These are phyloP conservation scores for Stratiomys singularior DNA, from an alignment of 2,888 invertebrate species.

Conservation along the genomic window DNA sequence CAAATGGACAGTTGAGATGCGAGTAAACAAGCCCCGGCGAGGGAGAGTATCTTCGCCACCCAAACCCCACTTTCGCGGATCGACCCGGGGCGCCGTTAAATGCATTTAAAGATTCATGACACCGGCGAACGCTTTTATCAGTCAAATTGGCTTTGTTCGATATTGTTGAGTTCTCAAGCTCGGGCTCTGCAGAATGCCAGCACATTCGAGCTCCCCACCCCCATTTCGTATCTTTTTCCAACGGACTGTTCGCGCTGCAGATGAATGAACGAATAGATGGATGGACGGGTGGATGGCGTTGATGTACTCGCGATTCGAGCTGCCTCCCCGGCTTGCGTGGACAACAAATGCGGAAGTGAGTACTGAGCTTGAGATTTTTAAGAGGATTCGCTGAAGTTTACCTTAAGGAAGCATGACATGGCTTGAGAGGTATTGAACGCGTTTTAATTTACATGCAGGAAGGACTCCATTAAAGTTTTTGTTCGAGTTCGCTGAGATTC, in stretches of 20 bases:
- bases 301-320: background rate
- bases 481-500: too few species aligned
- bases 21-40: slow-evolving; percentile 32
- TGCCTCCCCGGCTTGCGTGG: slow-evolving; percentile 9
- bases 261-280: background rate
- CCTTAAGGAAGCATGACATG: background rate
- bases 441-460: too few species aligned
- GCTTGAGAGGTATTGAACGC: too few species aligned
- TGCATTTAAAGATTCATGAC: slow-evolving; percentile 58
- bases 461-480: too few species aligned
- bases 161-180: slow-evolving; percentile 37
- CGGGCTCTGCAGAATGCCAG: too few species aligned
- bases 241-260: background rate
- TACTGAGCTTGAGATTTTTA: background rate
- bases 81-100: slow-evolving; percentile 53
- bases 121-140: slow-evolving; percentile 57
- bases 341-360: background rate
- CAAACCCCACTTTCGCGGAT: slow-evolving; percentile 45
- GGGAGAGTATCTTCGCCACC: background rate
- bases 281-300: background rate
- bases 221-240: background rate
- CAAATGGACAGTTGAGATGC: slow-evolving; percentile 48
- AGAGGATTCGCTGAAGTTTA: background rate
- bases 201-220: slow-evolving; percentile 11
- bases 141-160: slow-evolving; percentile 57